Base-by-base conservation (phyloP, 2,888 invertebrate genomes). In the Adelognathus sp. region DNA sequence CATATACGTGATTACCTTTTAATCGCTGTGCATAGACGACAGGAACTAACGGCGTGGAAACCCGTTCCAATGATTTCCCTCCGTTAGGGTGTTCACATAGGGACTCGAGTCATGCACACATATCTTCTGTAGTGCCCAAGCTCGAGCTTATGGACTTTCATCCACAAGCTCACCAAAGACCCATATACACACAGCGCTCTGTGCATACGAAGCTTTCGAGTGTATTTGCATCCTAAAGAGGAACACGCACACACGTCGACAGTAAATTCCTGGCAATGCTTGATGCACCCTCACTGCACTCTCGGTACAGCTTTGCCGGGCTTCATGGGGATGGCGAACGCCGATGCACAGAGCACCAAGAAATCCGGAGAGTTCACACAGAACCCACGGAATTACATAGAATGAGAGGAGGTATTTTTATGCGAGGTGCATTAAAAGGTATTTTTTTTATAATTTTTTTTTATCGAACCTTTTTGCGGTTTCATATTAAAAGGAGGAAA, bases 31-130 rank as follows among this genome's bases (percentile, higher is more conserved):
- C 79, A 66, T 60, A 75, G 71, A 66, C 70, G 66, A 71, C 71
- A 75, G 79, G 75, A 79, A 71, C 79, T 71, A 79, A 71, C 67
- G 67, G 75, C 71, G 79, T 79, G 79, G 79, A 79, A 79, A 75
- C 75, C 71, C 79, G 75, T 79, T 67, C 66, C 75, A 75, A 75
- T 71, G 75, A 79, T 79, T 79, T 79, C 75, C 75, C 63, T 75
- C 71, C 71, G 46, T 79, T 79, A 75, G 67, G n/a, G 29, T 54
- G 29, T 66, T 66, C 31, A 52, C 64, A 9, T 33, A 36, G 64
- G 33, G 24, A 31, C 31, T 66, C 41, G 24, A 36, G 16, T 21
- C 50, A 33, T 9, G 4, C 24, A 16, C 39, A 54, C 18, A 24
- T 36, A 21, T 3, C 11, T 11, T 54, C 41, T 6, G 41, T 2